Evolutionary conservation across 2,888 invertebrate genomes (phyloP).

Genomic region (Gibbula magus): DNA sequence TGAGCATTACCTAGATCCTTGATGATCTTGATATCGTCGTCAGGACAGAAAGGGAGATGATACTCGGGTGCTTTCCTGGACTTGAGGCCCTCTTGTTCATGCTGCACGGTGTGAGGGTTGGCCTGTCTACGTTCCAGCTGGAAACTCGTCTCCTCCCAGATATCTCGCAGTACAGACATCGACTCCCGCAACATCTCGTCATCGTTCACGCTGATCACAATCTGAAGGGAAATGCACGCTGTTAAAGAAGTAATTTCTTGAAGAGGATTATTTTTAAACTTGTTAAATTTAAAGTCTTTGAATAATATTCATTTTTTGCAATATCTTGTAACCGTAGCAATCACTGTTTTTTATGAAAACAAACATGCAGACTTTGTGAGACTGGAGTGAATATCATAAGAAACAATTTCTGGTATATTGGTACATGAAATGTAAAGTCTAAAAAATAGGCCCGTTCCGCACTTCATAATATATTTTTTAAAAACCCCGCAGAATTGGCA

Average conservation of each 20-base stretch:
- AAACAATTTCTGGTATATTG: too few relatives aligned
- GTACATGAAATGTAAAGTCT: too few relatives aligned
- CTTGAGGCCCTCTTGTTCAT: constrained; percentile 85
- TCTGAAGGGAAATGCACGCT: neutral
- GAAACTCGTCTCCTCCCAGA: constrained; percentile 98
- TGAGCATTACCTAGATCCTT: neutral
- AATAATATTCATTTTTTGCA: too few relatives aligned
- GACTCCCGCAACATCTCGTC: constrained; percentile 55
- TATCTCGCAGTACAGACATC: constrained; percentile 83
- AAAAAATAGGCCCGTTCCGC: too few relatives aligned
- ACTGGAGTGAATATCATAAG: too few relatives aligned
- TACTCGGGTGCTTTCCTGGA: constrained; percentile 85
- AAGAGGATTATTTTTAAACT: too few relatives aligned
- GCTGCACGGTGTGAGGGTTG: constrained; percentile 84
- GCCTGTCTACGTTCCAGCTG: constrained; percentile 90
- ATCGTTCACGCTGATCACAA: constrained; percentile 38
- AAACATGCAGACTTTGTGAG: too few relatives aligned
- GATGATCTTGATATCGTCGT: constrained; percentile 27
- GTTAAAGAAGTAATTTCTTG: neutral
- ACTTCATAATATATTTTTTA: too few relatives aligned
- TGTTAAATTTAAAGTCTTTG: too few relatives aligned
- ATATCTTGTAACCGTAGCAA: too few relatives aligned
- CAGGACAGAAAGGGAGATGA: constrained; percentile 80
- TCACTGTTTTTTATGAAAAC: too few relatives aligned
- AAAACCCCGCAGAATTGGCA: too few relatives aligned